Conservation (phyloP, 37 sponge, comb jelly and placozoan species). For the Axinella damicornis region DNA sequence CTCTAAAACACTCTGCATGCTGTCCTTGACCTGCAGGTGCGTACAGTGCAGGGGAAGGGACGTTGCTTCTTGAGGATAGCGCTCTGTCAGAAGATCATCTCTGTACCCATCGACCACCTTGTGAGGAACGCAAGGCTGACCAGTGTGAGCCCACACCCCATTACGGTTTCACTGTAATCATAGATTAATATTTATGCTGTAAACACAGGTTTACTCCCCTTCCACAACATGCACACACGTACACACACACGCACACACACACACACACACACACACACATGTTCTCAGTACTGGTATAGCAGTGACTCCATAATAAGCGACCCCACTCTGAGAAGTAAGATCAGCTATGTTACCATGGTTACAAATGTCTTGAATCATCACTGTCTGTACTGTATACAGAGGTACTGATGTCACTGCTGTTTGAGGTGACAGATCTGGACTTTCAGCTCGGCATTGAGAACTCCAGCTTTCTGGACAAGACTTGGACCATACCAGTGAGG, state of each 20-base stretch:
- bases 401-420: slow-evolving; percentile 58
- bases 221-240: background rate
- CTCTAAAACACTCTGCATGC: too few species aligned
- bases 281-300: slow-evolving; percentile 69
- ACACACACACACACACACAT: background rate
- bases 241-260: background rate
- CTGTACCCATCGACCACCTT: slow-evolving; percentile 82
- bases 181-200: background rate
- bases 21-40: slow-evolving; percentile 27
- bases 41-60: slow-evolving; percentile 56
- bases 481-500: slow-evolving; percentile 77
- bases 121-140: slow-evolving; percentile 66
- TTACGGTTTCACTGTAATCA: background rate
- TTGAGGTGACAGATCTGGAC: slow-evolving; percentile 79
- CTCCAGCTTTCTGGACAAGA: slow-evolving; percentile 82
- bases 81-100: slow-evolving; percentile 67
- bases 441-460: slow-evolving; percentile 48
- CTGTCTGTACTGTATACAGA: slow-evolving; percentile 28
- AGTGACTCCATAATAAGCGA: slow-evolving; percentile 51
- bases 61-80: slow-evolving; percentile 78
- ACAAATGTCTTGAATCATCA: background rate
- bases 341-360: background rate
- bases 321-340: slow-evolving; percentile 48
- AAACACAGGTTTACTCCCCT: too few species aligned
- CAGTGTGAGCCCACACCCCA: slow-evolving; percentile 27